Evolutionary conservation across 2,797 vertebrate species (phyloP), one percentile per base, ranked within the genome.

Genomic region (Jordanella pulchra): DNA sequence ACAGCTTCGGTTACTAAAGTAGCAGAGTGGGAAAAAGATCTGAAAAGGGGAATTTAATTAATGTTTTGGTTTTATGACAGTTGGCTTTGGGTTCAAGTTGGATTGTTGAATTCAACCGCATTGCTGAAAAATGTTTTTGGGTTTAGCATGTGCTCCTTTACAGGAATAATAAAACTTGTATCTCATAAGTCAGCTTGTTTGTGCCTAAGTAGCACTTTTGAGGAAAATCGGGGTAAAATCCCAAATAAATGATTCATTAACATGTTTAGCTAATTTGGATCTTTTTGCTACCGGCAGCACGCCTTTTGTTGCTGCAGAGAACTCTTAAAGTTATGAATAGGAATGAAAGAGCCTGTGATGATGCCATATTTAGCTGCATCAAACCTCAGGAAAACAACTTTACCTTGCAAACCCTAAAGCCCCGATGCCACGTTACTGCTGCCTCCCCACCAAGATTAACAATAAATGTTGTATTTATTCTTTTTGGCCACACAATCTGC

Each of bases 291-390:
- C 28, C 69, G 79, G 73, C 56, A 11, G 21, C 68, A 72, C 11
- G 48, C 66, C 58, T 17, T 27, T 73, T 78, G 82, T 75, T 60
- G 58, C 65, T 64, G 73, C 74, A 25, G 68, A 80, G 76, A 75
- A 85, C 81, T 79, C 71, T 81, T 76, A 67, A 84, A 67, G 82
- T 77, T 75, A 82, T 39, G 77, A 84, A 80, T 69, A 69, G 58
- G 74, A 72, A 86, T 84, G 82, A 61, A 88, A 87, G 79, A 77
- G 78, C 53, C 48, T 17, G 44, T 74, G 86, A 86, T 87, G 80
- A 89, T 73, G 83, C 72, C 84, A 77, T 75, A 88, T 92, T 89
- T 82, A 84, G 82, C 81, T 17, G 65, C 87, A 80, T 78, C 47
- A 44, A 82, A 84, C 83, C 61, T 78, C 66, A 87, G 83, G 80